These are phyloP conservation scores for Anguilla pacifica DNA, from an alignment of 2,797 vertebrate genomes.

Conservation along the genomic window DNA sequence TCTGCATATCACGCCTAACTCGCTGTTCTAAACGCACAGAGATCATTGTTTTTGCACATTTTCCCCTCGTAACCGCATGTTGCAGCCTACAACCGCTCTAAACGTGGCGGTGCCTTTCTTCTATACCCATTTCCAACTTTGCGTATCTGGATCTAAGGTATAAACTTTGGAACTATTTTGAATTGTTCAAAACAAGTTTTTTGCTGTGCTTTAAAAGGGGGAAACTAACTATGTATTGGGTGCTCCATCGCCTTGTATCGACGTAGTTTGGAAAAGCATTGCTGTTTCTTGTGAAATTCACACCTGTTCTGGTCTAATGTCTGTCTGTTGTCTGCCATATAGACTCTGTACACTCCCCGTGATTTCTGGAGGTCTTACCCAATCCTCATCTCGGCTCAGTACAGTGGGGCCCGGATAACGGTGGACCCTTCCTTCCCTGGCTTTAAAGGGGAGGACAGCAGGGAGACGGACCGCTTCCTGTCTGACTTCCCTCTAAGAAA, in stretches of 20 bases:
- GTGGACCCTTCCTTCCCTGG: constrained; percentile 16
- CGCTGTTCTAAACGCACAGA: neutral
- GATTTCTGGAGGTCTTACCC: constrained; percentile 29
- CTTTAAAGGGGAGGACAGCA: neutral
- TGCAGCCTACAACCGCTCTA: neutral
- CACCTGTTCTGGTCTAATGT: neutral
- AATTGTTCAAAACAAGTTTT: neutral
- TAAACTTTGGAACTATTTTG: neutral
- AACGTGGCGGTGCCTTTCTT: neutral
- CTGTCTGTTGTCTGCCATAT: neutral
- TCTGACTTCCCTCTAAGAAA: constrained; percentile 7
- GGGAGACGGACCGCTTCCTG: neutral
- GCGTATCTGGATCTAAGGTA: neutral
- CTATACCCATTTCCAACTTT: neutral
- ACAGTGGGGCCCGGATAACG: neutral
- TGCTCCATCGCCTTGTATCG: neutral
- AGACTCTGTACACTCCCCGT: neutral
- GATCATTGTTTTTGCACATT: too few species aligned
- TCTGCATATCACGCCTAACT: neutral
- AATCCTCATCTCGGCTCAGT: constrained; percentile 12
- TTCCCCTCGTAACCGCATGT: too few species aligned
- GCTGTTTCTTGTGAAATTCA: neutral
- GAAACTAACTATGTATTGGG: neutral
- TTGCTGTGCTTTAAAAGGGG: neutral
- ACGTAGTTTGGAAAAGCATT: neutral